These are phyloP conservation scores for Cepaea nemoralis DNA, from an alignment of 1,140 invertebrate species.

Conservation along the genomic window DNA sequence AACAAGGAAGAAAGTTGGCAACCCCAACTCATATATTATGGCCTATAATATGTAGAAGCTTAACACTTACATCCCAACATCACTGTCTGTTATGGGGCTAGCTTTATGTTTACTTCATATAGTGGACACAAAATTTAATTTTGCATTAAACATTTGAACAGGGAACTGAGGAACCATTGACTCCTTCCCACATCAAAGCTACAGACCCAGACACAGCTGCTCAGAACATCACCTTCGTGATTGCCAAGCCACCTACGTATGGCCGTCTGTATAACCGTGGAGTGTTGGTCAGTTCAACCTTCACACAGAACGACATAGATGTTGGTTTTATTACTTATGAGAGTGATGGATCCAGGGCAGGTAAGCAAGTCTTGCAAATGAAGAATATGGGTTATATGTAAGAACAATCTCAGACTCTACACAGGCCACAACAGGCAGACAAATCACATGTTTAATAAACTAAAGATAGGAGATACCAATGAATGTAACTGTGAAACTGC, in stretches of 20 bases:
- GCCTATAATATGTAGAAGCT: too few species aligned
- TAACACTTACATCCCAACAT: too few species aligned
- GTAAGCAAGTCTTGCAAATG: neutral
- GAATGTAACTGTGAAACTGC: too few species aligned
- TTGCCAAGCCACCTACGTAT: slow-evolving; percentile 69
- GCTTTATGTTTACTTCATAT: too few species aligned
- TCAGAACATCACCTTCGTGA: slow-evolving; percentile 67
- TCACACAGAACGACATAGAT: slow-evolving; percentile 68
- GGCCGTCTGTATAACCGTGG: slow-evolving; percentile 66
- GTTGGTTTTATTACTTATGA: slow-evolving; percentile 64
- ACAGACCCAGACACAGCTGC: slow-evolving; percentile 70
- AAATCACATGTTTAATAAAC: too few species aligned
- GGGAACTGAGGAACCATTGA: slow-evolving; percentile 66
- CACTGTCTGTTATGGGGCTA: too few species aligned
- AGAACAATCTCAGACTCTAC: too few species aligned
- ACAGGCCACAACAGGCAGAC: too few species aligned
- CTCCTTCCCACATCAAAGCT: slow-evolving; percentile 64
- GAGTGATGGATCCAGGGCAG: slow-evolving; percentile 61
- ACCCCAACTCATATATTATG: too few species aligned
- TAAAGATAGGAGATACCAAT: too few species aligned
- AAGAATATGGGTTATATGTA: neutral
- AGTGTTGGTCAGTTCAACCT: slow-evolving; percentile 53
- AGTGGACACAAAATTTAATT: too few species aligned
- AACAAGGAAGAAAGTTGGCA: too few species aligned
- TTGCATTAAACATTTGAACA: slow-evolving; percentile 45